Evolutionary conservation across 2,888 invertebrate species (phyloP).

Genomic region (Plagiodera versicolora): DNA sequence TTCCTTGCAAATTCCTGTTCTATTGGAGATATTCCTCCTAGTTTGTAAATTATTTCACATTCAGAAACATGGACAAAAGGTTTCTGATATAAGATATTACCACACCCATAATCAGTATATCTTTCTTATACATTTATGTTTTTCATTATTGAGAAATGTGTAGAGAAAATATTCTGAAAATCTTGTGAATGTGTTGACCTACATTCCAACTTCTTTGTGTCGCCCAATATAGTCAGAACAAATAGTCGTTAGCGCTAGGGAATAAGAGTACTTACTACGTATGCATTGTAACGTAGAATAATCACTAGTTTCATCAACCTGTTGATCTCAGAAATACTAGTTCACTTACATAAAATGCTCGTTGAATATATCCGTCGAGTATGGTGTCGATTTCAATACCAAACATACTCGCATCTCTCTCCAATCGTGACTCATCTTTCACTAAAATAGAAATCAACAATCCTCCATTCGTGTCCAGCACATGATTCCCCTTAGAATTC

Average conservation of each 20-base stretch:
- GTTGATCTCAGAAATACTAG: neutral
- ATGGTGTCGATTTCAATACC: neutral
- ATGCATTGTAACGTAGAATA: neutral
- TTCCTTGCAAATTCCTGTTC: too few relatives aligned
- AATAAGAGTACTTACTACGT: slow-evolving; percentile 36
- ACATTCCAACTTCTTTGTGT: slow-evolving; percentile 32
- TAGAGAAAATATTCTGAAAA: slow-evolving; percentile 34
- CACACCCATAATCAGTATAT: too few relatives aligned
- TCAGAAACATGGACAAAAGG: too few relatives aligned
- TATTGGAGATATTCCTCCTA: too few relatives aligned
- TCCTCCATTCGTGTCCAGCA: slow-evolving; percentile 2
- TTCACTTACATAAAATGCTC: neutral
- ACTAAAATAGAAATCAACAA: slow-evolving; percentile 7
- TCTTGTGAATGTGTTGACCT: slow-evolving; percentile 36
- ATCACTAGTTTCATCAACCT: neutral
- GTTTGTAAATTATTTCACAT: too few relatives aligned
- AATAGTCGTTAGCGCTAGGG: slow-evolving; percentile 36
- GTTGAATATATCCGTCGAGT: neutral
- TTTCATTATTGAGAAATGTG: neutral
- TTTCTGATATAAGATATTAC: too few relatives aligned
- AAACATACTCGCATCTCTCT: neutral
- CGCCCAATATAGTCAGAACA: slow-evolving; percentile 39
- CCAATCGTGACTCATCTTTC: neutral
- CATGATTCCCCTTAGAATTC: slow-evolving; percentile 4
- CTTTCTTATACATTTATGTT: neutral